Base-by-base conservation (phyloP, 2,113 vertebrate species). In the Ciconia boyciana region DNA sequence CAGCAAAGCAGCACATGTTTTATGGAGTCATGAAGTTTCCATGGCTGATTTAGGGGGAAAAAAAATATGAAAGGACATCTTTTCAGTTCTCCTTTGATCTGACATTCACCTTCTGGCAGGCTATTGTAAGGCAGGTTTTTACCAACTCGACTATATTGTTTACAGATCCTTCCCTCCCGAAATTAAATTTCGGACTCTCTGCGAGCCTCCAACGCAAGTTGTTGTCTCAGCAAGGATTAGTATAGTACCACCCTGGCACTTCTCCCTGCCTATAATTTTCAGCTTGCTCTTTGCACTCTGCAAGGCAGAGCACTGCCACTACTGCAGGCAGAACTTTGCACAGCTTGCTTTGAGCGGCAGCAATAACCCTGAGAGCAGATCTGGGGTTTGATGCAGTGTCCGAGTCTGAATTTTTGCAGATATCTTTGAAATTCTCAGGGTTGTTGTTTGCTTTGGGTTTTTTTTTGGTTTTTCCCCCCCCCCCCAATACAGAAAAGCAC, bases 71-170 rank as follows among this genome's bases (percentile, higher is more conserved):
- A 97, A 91, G 78, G 36, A 68, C 81, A 86, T 94, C 91, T 96
- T 90, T 76, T 78, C 93, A 94, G 32, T 68, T 94, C 92, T 78
- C 93, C 84, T 96, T 95, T 97, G 93, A 97, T 97, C 89, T 96
- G 93, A 96, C 97, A 97, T 90, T 94, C 81, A 94, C 93, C 97
- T 90, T 94, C 81, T 96, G 95, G 55, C 69, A 96, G 77, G 95
- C 75, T 68, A 68, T 88, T 93, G 60, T 90, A 86, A 88, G 55
- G 66, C 89, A 83, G 88, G 78, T 87, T 97, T 94, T 94, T 92
- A 92, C 70, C 70, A 79, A 69, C 71, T 92, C 91, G 57, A 41
- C 74, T 83, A 51, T 87, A 97, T 89, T 96, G 82, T 97, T 96
- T 62, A 94, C 96, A 92, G 87, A 96, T 57, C 82, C 92, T 81